Evolutionary conservation across 2,888 invertebrate genomes (phyloP).

Genomic region (Taphrorychus bicolor): DNA sequence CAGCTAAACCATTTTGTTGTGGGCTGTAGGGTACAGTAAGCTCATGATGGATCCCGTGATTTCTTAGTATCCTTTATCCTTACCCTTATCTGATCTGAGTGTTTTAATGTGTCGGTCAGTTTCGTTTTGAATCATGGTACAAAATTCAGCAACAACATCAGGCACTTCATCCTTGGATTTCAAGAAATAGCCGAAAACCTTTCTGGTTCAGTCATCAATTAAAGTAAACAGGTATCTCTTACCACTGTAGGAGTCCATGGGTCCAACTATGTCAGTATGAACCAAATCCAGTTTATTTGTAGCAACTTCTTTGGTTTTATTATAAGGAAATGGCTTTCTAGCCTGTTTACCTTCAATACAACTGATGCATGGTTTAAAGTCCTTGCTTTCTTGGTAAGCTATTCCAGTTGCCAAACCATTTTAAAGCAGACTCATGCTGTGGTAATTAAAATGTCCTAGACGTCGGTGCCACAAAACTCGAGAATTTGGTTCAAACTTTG

Average conservation of each 20-base stretch:
- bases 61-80: constrained; percentile 23
- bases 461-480: constrained; percentile 36
- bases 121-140: constrained; percentile 25
- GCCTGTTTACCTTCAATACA: constrained; percentile 15
- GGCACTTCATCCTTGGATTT: constrained; percentile 33
- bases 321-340: constrained; percentile 50
- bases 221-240: constrained; percentile 26
- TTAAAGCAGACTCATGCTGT: constrained; percentile 38
- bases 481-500: constrained; percentile 15
- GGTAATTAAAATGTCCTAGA: constrained; percentile 37
- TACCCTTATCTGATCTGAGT: constrained; percentile 29
- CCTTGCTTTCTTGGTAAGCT: constrained; percentile 17
- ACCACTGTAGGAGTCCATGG: constrained; percentile 37
- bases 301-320: constrained; percentile 44
- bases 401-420: constrained; percentile 40
- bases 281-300: constrained; percentile 35
- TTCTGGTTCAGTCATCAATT: constrained; percentile 38
- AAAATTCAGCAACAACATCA: constrained; percentile 30
- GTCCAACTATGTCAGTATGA: constrained; percentile 36
- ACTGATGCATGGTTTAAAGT: constrained; percentile 30
- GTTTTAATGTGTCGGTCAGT: constrained; percentile 27
- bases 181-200: constrained; percentile 37
- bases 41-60: constrained; percentile 22
- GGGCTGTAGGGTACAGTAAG: constrained; percentile 27
- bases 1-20: constrained; percentile 35